Evolutionary conservation across 2,113 vertebrate genomes (phyloP), one percentile per base, ranked within the genome.

Genomic region (Corythoichthys intestinalis): DNA sequence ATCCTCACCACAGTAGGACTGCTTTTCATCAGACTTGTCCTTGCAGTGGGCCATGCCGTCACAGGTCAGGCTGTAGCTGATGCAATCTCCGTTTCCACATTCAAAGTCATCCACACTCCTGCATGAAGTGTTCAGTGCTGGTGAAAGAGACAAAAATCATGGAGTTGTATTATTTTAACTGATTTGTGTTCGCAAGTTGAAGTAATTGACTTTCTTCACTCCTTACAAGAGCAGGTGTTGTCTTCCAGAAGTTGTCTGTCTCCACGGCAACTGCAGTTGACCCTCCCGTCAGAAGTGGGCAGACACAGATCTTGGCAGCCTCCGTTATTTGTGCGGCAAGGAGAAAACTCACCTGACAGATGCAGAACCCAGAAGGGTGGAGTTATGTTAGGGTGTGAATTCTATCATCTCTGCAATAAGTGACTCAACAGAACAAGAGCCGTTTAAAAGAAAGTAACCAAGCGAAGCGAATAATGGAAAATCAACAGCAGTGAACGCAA

Each of bases 21-120:
- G 95, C 75, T 99, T 99, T 92, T 99, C 97, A 0, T 99, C 97
- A 0, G 97, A 98, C 89, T 97, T 98, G 93, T 99, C 96, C 85
- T 98, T 99, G 92, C 97, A 99, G 89, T 98, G 93, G 17, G 94
- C 91, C 65, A 91, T 92, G 0, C 95, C 94, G 0, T 98, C 96
- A 0, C 96, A 98, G 0, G 96, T 98, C 81, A 94, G 90, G 66
- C 93, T 94, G 92, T 97, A 98, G 88, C 94, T 94, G 14, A 98
- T 91, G 71, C 97, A 99, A 82, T 99, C 96, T 0, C 96, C 95
- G 0, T 97, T 99, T 6, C 95, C 96, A 17, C 97, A 98, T 83
- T 98, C 96, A 0, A 99, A 99, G 83, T 97, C 94, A 0, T 95
- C 92, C 1, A 96, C 90, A 2, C 87, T 73, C 41, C 91, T 93